Conservation (phyloP, 2,113 vertebrate species). For the Pardalotus punctatus region DNA sequence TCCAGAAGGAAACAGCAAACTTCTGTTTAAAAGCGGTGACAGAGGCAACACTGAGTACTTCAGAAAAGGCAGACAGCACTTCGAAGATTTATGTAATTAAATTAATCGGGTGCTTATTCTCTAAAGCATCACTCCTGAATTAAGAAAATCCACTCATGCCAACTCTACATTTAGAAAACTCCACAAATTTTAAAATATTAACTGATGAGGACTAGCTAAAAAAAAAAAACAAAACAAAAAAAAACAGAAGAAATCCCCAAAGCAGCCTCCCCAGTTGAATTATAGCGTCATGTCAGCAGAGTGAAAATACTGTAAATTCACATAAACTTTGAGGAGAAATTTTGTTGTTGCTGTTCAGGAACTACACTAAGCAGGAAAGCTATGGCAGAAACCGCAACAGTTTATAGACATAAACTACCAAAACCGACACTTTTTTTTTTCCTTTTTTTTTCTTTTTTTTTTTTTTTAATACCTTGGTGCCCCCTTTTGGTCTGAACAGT, state of each 20-base stretch:
- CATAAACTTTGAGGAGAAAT: not conserved
- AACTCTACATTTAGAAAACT: not conserved
- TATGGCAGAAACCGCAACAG: not conserved
- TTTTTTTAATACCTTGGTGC: slow-evolving; percentile 76
- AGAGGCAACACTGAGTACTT: not conserved
- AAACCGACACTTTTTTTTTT: not conserved
- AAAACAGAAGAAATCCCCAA: not conserved
- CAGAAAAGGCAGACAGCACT: not conserved
- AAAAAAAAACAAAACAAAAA: not conserved
- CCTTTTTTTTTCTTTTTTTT: slow-evolving; percentile 23
- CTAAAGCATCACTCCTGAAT: not conserved
- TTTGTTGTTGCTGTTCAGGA: not conserved
- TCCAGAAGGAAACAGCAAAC: not conserved
- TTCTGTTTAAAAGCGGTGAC: not conserved
- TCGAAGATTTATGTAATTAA: not conserved
- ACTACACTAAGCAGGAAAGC: not conserved
- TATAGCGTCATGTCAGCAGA: not conserved
- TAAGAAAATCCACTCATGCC: not conserved
- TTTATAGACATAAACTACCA: slow-evolving; percentile 4
- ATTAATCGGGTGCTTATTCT: not conserved
- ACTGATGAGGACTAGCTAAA: not conserved
- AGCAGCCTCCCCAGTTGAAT: not conserved
- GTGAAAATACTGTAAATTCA: not conserved
- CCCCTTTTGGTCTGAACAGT: slow-evolving; percentile 76
- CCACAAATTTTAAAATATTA: not conserved